Evolutionary conservation across 1,140 invertebrate species (phyloP), one percentile per base, ranked within the genome.

Genomic region (Akabosia matsudoensis): DNA sequence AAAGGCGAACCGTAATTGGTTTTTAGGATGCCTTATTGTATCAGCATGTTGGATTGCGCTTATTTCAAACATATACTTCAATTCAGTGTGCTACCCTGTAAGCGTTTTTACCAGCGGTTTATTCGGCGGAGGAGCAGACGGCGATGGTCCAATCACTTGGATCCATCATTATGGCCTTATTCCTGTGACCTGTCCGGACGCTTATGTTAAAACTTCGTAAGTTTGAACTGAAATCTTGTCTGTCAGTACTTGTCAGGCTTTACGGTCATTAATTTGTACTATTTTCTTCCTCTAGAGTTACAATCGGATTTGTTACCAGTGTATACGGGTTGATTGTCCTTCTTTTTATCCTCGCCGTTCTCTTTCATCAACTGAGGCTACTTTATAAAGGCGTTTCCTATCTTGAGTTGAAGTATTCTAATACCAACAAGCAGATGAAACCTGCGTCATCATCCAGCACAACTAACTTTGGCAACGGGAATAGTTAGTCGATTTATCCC

Each of bases 361-460:
- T 75, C 0, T 33, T 51, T 22, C 79, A 79, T 52, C 79, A 79
- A 33, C 18, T 74, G 28, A 75, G 76, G 24, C 28, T 79, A 24
- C 10, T 75, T 7, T 75, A 70, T 61, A 77, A 76, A 26, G 79
- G 79, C 16, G 70, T 79, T 1, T 79, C 79, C 56, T 79, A 79
- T 26, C 34, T 79, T 13, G 79, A 79, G 4, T 77, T 74, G 74
- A 79, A 79, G 30, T 77, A 76, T 61, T 73, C 67, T 67, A 30
- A 30, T 10, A 30, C 14, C n/a, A 67, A 67, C 1, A 2, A 67
- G 24, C 7, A 24, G 4, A 28, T 45, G 18, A 45, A 45, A 45
- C 7, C 37, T 45, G 37, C 37, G 37, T 45, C 37, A 7, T 18
- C 18, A 45, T 7, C 37, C 18, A 45, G 37, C 37, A 45, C n/a